Percentiles rank a stretch among this genome's conserved stretches.
phyloP scores from a whole-genome alignment of 2,888 invertebrate species.

The Agrotis puta region DNA sequence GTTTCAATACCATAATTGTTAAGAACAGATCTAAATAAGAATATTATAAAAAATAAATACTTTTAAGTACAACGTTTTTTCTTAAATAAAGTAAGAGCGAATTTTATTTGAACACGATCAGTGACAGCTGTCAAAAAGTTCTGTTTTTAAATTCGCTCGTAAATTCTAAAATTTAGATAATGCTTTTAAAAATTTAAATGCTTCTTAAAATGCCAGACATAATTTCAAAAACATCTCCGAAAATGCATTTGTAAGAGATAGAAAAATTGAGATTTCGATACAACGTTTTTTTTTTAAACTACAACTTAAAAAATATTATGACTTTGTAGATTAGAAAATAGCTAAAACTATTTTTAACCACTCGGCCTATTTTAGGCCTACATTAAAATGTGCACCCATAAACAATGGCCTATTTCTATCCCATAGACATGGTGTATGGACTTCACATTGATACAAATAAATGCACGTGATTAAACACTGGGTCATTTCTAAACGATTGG shows the following conservation, averaged over 20 bases:
- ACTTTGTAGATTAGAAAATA: slow-evolving; percentile 20
- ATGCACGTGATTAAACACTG: too few relatives aligned
- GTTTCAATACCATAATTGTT: not conserved
- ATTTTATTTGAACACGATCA: not conserved
- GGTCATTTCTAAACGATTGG: too few relatives aligned
- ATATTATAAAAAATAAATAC: not conserved
- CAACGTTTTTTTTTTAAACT: slow-evolving; percentile 1
- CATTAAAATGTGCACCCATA: slow-evolving; percentile 25
- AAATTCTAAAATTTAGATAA: not conserved
- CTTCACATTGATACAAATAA: too few relatives aligned
- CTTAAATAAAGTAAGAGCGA: not conserved
- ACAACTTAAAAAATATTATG: slow-evolving; percentile 40
- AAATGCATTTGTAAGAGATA: not conserved
- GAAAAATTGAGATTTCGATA: slow-evolving; percentile 42
- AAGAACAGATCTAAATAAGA: slow-evolving; percentile 20
- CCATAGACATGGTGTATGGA: not conserved
- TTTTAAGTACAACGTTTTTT: slow-evolving; percentile 43
- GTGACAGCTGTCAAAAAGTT: not conserved
- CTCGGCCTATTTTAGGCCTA: slow-evolving; percentile 1
- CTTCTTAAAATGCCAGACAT: slow-evolving; percentile 42
- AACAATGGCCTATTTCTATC: slow-evolving; percentile 5
- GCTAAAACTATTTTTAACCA: slow-evolving; percentile 9
- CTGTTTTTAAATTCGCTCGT: not conserved
- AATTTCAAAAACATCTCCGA: slow-evolving; percentile 25
- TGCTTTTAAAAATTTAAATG: slow-evolving; percentile 35